Evolutionary conservation across 2,797 vertebrate genomes (phyloP), one percentile per base, ranked within the genome.

Genomic region (Avahi laniger): DNA sequence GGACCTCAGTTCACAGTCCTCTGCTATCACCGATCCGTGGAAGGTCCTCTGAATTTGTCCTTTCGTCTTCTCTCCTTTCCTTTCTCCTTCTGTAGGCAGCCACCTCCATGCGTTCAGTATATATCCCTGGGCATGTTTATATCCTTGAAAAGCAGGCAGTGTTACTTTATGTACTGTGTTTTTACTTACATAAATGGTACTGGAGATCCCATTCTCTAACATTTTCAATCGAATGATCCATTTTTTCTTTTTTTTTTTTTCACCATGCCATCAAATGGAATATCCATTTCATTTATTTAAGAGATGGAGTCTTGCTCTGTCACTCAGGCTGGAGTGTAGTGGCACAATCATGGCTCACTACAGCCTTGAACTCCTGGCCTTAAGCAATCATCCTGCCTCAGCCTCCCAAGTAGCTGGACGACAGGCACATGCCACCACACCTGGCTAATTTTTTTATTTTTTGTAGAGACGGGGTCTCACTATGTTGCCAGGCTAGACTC

Each of bases 101-200:
- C 41, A 14, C 54, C 8, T 48, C 18, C 28, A 41, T 26, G 28
- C 24, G 11, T 65, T 89, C 28, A 33, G n/a, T 50, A 6, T 57
- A 46, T 33, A 30, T 83, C 82, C 69, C 78, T 83, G 63, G 67
- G 48, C 33, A n/a, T 26, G 18, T 84, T 43, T 24, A 7, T 70
- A 30, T 65, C 69, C 80, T 96, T 81, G 79, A 69, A 80, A 87
- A 93, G 30, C 28, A 24, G 7, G 52, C 28, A 61, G 67, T 28
- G 17, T 80, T 75, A 41, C 52, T 85, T 79, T 54, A 38, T 46
- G 43, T 13, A 22, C 6, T 52, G 26, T 14, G 24, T 22, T 89
- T 83, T 50, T n/a, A 48, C 90, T 92, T 79, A 80, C 33, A 50
- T 82, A 69, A 88, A 30, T 86, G 30, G 6, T 83, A 38, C 81